phyloP scores from a whole-genome alignment of 2,888 invertebrate species.

The Drosophila tripunctata region DNA sequence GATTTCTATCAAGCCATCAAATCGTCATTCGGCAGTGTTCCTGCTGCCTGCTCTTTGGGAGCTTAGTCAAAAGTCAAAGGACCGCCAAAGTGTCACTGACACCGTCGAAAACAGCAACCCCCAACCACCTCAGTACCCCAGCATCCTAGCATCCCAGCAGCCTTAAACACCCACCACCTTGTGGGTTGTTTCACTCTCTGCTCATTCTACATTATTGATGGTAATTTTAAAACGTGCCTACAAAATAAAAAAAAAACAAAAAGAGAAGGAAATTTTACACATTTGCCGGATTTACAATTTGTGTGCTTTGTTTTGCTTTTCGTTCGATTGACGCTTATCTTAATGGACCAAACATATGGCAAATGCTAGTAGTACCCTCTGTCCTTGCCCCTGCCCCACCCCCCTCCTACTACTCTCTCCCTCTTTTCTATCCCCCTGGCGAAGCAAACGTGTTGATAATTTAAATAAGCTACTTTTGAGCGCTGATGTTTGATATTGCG shows the following conservation, averaged over 20 bases:
- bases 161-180: constrained; percentile 10
- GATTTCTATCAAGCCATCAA: constrained; percentile 79
- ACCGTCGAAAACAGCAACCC: constrained; percentile 33
- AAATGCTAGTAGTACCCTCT: constrained; percentile 11
- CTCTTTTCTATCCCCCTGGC: neutral
- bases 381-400: neutral
- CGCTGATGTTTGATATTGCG: constrained; percentile 60
- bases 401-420: neutral
- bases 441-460: constrained; percentile 76
- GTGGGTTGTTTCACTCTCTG: constrained; percentile 7
- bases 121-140: constrained; percentile 5
- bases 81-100: constrained; percentile 64
- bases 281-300: constrained; percentile 79
- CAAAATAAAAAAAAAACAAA: no score
- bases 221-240: constrained; percentile 81
- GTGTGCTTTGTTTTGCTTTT: constrained; percentile 58
- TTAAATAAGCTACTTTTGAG: constrained; percentile 79
- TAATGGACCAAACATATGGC: constrained; percentile 80
- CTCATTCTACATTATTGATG: constrained; percentile 71
- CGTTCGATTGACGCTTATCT: constrained; percentile 78
- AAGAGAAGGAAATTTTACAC: constrained; percentile 74
- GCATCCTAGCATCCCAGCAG: no score
- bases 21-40: constrained; percentile 43
- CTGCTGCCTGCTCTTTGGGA: constrained; percentile 12
- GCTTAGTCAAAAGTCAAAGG: constrained; percentile 65